Evolutionary conservation across 2,113 vertebrate species (phyloP), one percentile per base, ranked within the genome.

Genomic region (Hepsetus odoe): DNA sequence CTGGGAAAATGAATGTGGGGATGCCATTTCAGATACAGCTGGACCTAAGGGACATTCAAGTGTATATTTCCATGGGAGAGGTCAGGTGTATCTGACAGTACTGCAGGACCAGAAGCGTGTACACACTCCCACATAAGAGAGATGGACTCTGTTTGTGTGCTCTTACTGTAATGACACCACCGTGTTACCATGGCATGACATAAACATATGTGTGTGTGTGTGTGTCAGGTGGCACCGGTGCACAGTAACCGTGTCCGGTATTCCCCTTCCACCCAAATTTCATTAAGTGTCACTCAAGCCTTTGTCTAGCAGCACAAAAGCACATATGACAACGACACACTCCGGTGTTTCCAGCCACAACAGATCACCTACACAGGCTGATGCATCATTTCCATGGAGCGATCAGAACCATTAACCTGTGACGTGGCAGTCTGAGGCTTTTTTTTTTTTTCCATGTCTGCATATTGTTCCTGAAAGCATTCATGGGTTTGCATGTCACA

Each of bases 151-250:
- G 53, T 42, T 64, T 33, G 40, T 20, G 32, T 14, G 24, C 12
- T 33, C 53, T 28, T 38, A 61, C 44, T 70, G 40, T 35, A 35
- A 38, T 59, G 20, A 62, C 69, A 26, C 32, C 0, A 8, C 42
- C 53, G 66, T 49, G 84, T 84, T 83, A 68, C 82, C 62, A 22
- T 72, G 82, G 72, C 73, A 53, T 82, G 83, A 72, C 87, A 82
- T 62, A 79, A 83, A 81, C 84, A 81, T 64, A 74, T 22, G 79
- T 83, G 53, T 82, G 40, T 44, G 77, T 79, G 49, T 88, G 40
- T 44, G 77, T 79, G 49, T 88, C 85, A 86, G 42, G 82, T 77
- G 82, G 65, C 33, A 24, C 73, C 68, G 74, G 70, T 77, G 64
- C 46, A 76, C 62, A 44, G 74, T 53, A 59, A 82, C 81, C 32